Base-by-base conservation (phyloP, 2,797 vertebrate genomes). In the Odontamblyopus lacepedii region DNA sequence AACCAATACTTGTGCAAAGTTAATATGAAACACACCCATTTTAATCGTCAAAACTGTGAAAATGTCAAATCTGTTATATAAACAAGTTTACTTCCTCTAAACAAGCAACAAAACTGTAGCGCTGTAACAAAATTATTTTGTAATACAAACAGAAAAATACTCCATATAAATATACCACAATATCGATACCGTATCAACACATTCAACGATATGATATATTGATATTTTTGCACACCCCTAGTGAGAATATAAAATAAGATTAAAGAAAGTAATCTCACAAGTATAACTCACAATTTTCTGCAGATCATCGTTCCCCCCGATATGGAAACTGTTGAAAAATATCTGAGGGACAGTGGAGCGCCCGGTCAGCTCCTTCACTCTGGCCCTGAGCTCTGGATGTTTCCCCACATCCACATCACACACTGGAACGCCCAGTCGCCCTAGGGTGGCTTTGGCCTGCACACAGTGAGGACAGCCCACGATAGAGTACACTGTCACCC, bases 401-500 rank as follows among this genome's bases (percentile, higher is more conserved):
- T 69, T 76, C 23, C 87, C 90, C 19, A 94, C 7, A 35, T 95
- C 91, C 67, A 95, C 88, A 0, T 93, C 92, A 70, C 73, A 84
- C 5, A 94, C 80, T 0, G 90, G 90, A 0, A 95, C 69, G 23
- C 91, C 91, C 62, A 94, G 64, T 4, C 56, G 53, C 23, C 67
- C 74, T 27, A 95, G 76, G 55, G 85, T 81, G 80, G 91, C 80
- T 75, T 93, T 95, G 13, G 94, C 91, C 74, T 92, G 91, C 53
- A 83, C 12, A 76, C 94, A 94, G 86, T 92, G 93, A 5, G 91
- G 89, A 77, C 94, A 94, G 66, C 93, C 93, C 70, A 88, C 81
- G 83, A 94, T 89, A 0, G 92, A 92, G 87, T 94, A 95, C 18
- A 95, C 80, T 0, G 93, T 95, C 7, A 95, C 91, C 66, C 87